Evolutionary conservation across 2,797 vertebrate species (phyloP).

Genomic region (Intellagama lesueurii): DNA sequence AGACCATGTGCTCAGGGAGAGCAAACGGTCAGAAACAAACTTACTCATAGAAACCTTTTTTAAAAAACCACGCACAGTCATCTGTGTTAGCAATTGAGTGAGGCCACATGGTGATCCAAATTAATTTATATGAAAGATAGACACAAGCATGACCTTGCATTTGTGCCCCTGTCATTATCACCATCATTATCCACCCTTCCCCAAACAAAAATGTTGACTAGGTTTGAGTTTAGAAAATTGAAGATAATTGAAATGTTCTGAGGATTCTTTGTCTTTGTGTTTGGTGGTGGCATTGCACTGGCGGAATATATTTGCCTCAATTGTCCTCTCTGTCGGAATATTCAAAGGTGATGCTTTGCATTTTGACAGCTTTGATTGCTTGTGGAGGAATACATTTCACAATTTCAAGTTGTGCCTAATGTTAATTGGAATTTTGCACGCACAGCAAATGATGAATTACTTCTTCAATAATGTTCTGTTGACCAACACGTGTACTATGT

Average conservation of each 20-base stretch:
- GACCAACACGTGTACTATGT: slow-evolving; percentile 37
- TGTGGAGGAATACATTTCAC: not conserved
- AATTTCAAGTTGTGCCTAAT: not conserved
- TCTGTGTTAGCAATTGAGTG: not conserved
- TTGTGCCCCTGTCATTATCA: slow-evolving; percentile 12
- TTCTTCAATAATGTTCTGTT: not conserved
- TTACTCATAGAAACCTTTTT: too few species aligned
- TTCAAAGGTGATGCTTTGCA: rapidly evolving
- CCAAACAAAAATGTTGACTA: slow-evolving; percentile 9
- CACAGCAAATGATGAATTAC: not conserved
- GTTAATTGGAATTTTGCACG: not conserved
- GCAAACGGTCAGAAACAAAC: too few species aligned
- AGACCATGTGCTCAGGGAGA: too few species aligned
- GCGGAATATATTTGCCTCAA: not conserved
- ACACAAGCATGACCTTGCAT: not conserved
- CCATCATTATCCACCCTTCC: not conserved
- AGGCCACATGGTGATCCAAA: not conserved
- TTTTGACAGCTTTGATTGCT: rapidly evolving
- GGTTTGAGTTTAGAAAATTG: slow-evolving; percentile 2
- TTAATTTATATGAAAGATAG: slow-evolving; percentile 30
- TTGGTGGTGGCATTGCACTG: not conserved
- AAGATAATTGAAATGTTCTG: not conserved
- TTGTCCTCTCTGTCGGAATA: not conserved
- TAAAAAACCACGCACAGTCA: too few species aligned
- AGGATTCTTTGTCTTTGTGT: not conserved